Percentiles rank a stretch among this genome's conserved stretches.
Conservation (phyloP, 2,888 invertebrate genomes). For the Cyaniris semiargus region DNA sequence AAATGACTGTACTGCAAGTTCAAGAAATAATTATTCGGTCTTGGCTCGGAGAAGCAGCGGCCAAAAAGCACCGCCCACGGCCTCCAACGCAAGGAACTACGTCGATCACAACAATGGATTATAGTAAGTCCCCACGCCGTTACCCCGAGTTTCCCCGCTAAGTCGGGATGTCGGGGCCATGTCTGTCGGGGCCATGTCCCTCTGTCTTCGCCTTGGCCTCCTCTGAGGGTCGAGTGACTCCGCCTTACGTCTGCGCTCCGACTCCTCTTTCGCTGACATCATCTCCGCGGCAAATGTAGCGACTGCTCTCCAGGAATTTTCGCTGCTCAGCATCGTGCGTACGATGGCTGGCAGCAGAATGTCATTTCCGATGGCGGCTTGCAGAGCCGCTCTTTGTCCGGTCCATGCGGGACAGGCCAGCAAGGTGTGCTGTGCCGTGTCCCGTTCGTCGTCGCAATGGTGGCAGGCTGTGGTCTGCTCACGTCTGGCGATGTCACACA, state of each 20-base stretch:
- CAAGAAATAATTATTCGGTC: slow-evolving; percentile 23
- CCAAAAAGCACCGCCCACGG: slow-evolving; percentile 25
- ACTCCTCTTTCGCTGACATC: neutral
- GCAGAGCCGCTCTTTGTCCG: neutral
- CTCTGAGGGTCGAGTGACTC: neutral
- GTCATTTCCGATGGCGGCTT: neutral
- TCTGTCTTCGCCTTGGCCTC: neutral
- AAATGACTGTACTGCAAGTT: slow-evolving; percentile 23
- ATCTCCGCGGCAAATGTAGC: neutral
- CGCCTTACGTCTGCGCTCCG: neutral
- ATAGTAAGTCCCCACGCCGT: too few relatives aligned
- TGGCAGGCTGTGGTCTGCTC: too few relatives aligned
- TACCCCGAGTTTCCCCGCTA: neutral
- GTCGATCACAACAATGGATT: slow-evolving; percentile 29
- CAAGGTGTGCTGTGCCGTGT: neutral
- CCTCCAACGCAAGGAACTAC: slow-evolving; percentile 31
- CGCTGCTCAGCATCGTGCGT: too few relatives aligned
- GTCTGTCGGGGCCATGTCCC: neutral
- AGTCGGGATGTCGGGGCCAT: neutral
- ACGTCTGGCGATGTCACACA: too few relatives aligned
- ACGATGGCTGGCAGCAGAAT: neutral
- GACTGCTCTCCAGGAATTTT: too few relatives aligned
- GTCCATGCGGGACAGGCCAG: neutral
- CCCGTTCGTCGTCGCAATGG: neutral
- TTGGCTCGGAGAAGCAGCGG: slow-evolving; percentile 27